Evolutionary conservation across 2,797 vertebrate genomes (phyloP).

Genomic region (Mus minutoides): DNA sequence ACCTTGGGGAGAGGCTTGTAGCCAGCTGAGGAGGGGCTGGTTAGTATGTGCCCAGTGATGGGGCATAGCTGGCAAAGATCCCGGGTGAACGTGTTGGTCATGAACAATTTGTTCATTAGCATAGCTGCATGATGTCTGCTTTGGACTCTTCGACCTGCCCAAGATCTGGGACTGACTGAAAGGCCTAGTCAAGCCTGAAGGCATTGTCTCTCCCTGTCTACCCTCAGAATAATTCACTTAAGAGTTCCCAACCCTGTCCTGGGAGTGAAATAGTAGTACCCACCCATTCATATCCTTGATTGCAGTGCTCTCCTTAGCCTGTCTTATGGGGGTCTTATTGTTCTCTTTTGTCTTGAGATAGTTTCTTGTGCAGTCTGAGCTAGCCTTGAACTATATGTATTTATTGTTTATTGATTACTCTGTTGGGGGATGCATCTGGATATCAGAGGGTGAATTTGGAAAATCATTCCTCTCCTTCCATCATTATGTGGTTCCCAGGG

Average conservation of each 20-base stretch:
- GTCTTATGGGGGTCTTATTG: not conserved
- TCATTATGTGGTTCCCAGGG: not conserved
- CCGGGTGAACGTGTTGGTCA: not conserved
- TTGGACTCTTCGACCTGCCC: conserved; percentile 35
- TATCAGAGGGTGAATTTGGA: not conserved
- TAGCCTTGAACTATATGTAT: not conserved
- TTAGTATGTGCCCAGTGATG: not conserved
- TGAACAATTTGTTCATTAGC: conserved; percentile 21
- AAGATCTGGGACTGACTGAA: not conserved
- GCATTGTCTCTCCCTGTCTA: not conserved
- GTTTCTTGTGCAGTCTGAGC: not conserved
- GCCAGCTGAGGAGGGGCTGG: not conserved
- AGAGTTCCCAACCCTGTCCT: not conserved
- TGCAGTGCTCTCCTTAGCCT: conserved; percentile 6
- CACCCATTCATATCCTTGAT: not conserved
- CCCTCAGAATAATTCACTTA: conserved; percentile 13
- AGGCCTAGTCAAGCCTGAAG: conserved; percentile 22
- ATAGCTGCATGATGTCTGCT: not conserved
- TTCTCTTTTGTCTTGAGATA: not conserved
- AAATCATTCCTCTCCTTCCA: not conserved
- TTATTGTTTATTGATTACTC: not conserved
- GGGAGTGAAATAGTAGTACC: not conserved
- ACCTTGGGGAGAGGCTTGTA: not conserved
- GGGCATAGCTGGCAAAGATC: conserved; percentile 24
- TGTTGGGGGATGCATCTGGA: not conserved